Conservation (phyloP, 2,113 vertebrate species). For the Oreochromis tanganicae region DNA sequence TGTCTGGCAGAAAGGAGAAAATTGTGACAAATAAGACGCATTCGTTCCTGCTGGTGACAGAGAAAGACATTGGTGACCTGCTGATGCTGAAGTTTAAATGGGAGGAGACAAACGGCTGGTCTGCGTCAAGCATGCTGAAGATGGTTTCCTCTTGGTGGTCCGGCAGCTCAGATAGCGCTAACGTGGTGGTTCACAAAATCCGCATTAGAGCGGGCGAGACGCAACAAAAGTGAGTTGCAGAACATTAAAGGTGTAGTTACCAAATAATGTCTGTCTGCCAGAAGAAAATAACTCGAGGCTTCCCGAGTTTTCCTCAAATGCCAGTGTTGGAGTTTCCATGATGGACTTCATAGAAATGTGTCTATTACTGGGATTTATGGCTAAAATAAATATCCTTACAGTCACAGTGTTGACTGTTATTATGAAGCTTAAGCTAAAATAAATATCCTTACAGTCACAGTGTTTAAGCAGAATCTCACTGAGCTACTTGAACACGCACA, state of each 20-base stretch:
- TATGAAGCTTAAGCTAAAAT: too few species aligned
- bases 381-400: neutral
- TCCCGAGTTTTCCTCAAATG: neutral
- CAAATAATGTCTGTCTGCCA: neutral
- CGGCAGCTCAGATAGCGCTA: constrained; percentile 4
- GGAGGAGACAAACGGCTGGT: constrained; percentile 64
- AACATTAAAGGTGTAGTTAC: neutral
- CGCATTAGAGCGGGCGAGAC: constrained; percentile 71
- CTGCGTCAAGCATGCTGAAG: constrained; percentile 52
- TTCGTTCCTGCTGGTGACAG: constrained; percentile 73
- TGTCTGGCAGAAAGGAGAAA: constrained; percentile 64
- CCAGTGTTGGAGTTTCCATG: accelerated
- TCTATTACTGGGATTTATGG: neutral
- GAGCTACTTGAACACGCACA: neutral
- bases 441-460: neutral
- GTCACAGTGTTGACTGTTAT: neutral
- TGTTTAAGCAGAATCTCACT: neutral
- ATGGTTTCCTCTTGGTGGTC: constrained; percentile 72
- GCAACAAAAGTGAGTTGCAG: constrained; percentile 65
- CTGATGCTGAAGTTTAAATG: constrained; percentile 72
- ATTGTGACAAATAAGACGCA: constrained; percentile 63
- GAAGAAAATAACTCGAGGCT: neutral
- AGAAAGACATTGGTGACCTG: constrained; percentile 72
- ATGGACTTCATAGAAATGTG: neutral
- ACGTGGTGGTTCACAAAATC: constrained; percentile 67